Base-by-base conservation (phyloP, 1,140 invertebrate species). In the Microplitis demolitor region DNA sequence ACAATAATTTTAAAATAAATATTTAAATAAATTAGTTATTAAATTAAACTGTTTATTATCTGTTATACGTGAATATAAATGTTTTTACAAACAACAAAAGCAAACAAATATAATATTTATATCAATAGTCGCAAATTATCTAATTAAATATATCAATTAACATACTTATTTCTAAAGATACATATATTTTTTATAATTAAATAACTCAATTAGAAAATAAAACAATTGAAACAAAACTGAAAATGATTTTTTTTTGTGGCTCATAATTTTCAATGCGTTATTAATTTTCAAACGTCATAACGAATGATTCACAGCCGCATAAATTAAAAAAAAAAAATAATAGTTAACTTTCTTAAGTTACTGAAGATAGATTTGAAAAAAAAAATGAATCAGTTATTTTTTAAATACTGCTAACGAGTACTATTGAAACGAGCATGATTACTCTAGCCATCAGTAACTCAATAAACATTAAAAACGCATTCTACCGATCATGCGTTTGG, bases 11-110 rank as follows among this genome's bases (percentile, higher is more conserved):
- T 9, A 54, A 60, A 66, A 37, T 74, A 45, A 74, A 74, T 66
- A 33, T 64, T 62, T 35, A 31, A n/a, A 16, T 51, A 11, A 66
- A 39, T 2, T 51, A 50, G 31, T 11, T 66, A 72, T 74, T 76
- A 67, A 75, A 74, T 72, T 58, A 73, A 69, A 50, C 72, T 53
- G 71, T 80, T 82, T 81, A 82, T 82, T 82, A 78, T 78, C 71
- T 82, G 72, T 76, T 74, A 76, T 45, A 51, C 16, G 62, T 74
- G 73, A 68, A 72, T 82, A 82, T 78, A 83, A 83, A 81, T 77
- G 76, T 77, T 61, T 77, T 72, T 54, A 69, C 75, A 74, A 77
- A 78, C 60, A 75, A 67, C 63, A 62, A 64, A 69, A 66, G 58
- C 58, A 64, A 64, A 64, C 11, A 37, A 61, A 61, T 51, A 13